Evolutionary conservation across 1,140 invertebrate species (phyloP).

Genomic region (Carposina sasakii): DNA sequence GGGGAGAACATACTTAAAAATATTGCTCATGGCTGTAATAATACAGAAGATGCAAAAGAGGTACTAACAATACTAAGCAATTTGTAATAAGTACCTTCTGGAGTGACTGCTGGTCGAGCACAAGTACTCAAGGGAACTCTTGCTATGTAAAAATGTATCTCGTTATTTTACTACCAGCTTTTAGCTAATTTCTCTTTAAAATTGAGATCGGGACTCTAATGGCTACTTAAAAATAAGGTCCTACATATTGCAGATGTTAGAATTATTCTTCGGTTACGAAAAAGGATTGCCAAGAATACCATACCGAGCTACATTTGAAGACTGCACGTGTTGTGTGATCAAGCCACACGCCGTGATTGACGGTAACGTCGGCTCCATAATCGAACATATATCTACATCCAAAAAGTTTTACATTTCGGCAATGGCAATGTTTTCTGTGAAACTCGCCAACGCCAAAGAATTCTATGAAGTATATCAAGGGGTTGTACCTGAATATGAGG

Average conservation of each 20-base stretch:
- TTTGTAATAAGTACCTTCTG: too few species aligned
- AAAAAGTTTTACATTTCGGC: constrained; percentile 85
- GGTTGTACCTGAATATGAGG: constrained; percentile 87
- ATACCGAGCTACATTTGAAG: constrained; percentile 75
- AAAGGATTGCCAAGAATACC: constrained; percentile 60
- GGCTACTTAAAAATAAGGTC: too few species aligned
- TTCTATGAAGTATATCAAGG: constrained; percentile 95
- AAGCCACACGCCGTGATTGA: constrained; percentile 91
- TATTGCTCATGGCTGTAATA: constrained; percentile 76
- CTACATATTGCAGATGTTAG: constrained; percentile 35
- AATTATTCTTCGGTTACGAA: constrained; percentile 76
- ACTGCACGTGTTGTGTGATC: constrained; percentile 90
- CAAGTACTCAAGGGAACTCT: too few species aligned
- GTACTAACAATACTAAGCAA: background rate
- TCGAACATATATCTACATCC: constrained; percentile 81
- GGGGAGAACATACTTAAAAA: constrained; percentile 83
- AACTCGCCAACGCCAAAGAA: constrained; percentile 85
- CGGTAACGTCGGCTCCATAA: constrained; percentile 81
- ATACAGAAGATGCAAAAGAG: constrained; percentile 65
- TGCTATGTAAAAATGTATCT: too few species aligned
- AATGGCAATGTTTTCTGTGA: constrained; percentile 85
- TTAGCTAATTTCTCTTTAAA: too few species aligned
- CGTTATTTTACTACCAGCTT: too few species aligned
- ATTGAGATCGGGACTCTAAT: too few species aligned
- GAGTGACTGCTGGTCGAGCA: too few species aligned